Percentiles rank a stretch among this genome's conserved stretches.
Conservation (phyloP, 2,797 vertebrate genomes). For the Onychomys leucogaster region DNA sequence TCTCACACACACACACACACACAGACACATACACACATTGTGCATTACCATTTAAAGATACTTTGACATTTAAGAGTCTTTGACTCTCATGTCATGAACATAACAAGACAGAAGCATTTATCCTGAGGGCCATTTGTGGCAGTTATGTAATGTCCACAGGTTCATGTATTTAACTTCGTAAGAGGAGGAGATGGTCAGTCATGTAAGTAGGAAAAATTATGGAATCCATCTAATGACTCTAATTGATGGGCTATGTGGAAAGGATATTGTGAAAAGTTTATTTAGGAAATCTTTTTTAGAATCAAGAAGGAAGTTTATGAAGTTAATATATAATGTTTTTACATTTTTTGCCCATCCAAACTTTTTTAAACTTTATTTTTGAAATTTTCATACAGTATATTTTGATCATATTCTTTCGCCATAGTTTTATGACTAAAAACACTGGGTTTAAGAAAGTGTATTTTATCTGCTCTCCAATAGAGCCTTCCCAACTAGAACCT, state of each 20-base stretch:
- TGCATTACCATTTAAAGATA: background rate
- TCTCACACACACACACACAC: background rate
- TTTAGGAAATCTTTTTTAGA: constrained; percentile 13
- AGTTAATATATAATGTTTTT: background rate
- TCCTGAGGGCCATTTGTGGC: background rate
- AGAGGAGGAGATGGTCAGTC: background rate
- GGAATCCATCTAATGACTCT: background rate
- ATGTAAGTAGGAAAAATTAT: background rate
- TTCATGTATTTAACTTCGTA: background rate
- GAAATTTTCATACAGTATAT: background rate
- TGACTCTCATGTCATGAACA: background rate
- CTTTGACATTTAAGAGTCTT: background rate
- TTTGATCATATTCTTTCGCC: background rate
- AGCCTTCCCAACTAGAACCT: background rate
- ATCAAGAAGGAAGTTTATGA: background rate
- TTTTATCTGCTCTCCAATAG: background rate
- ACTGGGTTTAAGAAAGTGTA: background rate
- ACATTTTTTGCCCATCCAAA: background rate
- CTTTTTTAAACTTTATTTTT: background rate
- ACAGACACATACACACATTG: no score
- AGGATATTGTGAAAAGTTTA: background rate
- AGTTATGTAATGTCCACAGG: background rate
- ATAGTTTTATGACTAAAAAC: constrained; percentile 20
- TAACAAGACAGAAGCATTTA: background rate
- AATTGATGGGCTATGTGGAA: background rate